Percentiles rank a stretch among this genome's conserved stretches.
Evolutionary conservation across 2,797 vertebrate species (phyloP).

Genomic region (Natrix natrix): DNA sequence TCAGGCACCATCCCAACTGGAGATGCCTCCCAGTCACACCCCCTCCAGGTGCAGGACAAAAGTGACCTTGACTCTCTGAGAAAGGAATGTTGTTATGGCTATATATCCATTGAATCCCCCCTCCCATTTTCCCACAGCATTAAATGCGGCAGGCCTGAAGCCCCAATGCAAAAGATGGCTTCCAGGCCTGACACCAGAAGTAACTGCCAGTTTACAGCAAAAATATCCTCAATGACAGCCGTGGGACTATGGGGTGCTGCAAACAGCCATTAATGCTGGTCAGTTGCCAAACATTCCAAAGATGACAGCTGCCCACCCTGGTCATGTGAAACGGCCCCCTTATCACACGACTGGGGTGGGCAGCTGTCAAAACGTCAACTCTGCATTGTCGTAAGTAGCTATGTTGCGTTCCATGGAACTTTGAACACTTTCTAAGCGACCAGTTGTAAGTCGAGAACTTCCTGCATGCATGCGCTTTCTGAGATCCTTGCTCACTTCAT

Average conservation of each 20-base stretch:
- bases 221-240: neutral
- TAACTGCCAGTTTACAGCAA: neutral
- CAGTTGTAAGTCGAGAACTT: neutral
- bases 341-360: neutral
- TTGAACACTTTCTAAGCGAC: too few relatives aligned
- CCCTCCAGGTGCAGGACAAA: too few relatives aligned
- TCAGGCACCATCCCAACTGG: too few relatives aligned
- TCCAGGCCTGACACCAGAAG: neutral
- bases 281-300: neutral
- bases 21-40: too few relatives aligned
- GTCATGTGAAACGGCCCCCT: neutral
- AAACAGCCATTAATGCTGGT: neutral
- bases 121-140: too few relatives aligned
- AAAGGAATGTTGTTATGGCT: too few relatives aligned
- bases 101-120: too few relatives aligned
- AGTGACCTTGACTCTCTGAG: too few relatives aligned
- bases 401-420: neutral
- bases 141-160: too few relatives aligned
- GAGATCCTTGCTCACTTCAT: neutral
- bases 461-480: neutral
- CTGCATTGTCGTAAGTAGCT: neutral
- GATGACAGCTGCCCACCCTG: neutral
- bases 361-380: neutral
- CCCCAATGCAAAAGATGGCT: too few relatives aligned
- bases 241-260: neutral